These are phyloP conservation scores for Hyles vespertilio DNA, from an alignment of 1,140 invertebrate genomes.

Conservation along the genomic window DNA sequence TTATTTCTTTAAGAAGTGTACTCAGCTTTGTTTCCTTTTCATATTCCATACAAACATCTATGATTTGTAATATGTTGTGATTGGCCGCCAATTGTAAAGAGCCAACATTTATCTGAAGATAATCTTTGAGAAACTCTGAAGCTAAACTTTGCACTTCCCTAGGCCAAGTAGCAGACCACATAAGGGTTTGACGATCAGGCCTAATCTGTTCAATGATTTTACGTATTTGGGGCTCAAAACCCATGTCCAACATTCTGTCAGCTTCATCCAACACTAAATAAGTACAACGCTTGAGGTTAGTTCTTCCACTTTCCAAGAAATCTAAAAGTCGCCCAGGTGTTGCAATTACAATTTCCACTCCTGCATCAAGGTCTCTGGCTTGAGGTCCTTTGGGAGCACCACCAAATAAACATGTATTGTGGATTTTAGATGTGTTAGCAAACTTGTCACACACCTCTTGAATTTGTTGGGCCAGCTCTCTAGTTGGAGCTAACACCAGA, in stretches of 20 bases:
- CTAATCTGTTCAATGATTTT: slow-evolving; percentile 97
- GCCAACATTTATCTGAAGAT: slow-evolving; percentile 93
- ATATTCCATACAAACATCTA: slow-evolving; percentile 91
- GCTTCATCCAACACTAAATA: slow-evolving; percentile 98
- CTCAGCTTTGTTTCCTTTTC: slow-evolving; percentile 87
- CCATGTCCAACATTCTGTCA: slow-evolving; percentile 98
- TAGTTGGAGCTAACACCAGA: slow-evolving; percentile 93
- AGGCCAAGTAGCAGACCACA: slow-evolving; percentile 98
- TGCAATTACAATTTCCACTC: slow-evolving; percentile 93
- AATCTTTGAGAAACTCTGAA: slow-evolving; percentile 91
- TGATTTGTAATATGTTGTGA: slow-evolving; percentile 95
- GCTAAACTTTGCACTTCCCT: slow-evolving; percentile 92
- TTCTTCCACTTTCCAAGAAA: slow-evolving; percentile 95
- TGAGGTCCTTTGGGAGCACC: slow-evolving; percentile 93
- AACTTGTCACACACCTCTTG: slow-evolving; percentile 96
- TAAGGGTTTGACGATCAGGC: slow-evolving; percentile 83
- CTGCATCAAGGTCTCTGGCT: slow-evolving; percentile 90
- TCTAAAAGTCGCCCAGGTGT: slow-evolving; percentile 97
- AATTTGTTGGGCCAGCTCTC: slow-evolving; percentile 98
- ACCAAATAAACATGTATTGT: slow-evolving; percentile 96
- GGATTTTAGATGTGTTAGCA: slow-evolving; percentile 88
- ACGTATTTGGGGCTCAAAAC: slow-evolving; percentile 98
- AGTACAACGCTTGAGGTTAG: slow-evolving; percentile 92
- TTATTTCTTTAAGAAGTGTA: slow-evolving; percentile 88
- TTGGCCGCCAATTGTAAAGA: slow-evolving; percentile 91